These are phyloP conservation scores for Dicyrtomina minuta DNA, from an alignment of 2,888 invertebrate species.

Conservation along the genomic window DNA sequence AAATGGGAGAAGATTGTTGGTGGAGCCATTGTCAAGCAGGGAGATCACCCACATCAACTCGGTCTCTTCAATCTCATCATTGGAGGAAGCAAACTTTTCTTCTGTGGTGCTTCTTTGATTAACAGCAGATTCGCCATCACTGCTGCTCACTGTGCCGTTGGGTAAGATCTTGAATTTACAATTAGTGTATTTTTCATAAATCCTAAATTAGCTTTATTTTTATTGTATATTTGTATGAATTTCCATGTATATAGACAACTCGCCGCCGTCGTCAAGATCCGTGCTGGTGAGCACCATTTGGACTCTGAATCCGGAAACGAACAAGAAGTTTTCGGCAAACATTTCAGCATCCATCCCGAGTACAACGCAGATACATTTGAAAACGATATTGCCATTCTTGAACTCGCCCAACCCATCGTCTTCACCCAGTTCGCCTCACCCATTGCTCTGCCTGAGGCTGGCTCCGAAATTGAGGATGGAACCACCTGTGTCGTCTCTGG, in stretches of 20 bases:
- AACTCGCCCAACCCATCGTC: background rate
- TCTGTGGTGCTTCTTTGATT: conserved; percentile 17
- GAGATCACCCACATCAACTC: conserved; percentile 12
- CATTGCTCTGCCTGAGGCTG: background rate
- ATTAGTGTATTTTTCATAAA: no score
- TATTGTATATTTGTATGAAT: no score
- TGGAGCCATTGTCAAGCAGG: conserved; percentile 2
- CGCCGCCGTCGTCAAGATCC: background rate
- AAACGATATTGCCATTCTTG: conserved; percentile 17
- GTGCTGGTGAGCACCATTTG: conserved; percentile 8
- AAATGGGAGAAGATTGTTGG: conserved; percentile 13
- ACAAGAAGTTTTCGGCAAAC: background rate
- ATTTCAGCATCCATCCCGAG: background rate
- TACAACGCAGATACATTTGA: background rate
- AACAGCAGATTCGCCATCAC: background rate
- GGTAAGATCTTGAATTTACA: background rate
- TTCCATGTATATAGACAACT: no score
- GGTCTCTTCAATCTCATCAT: background rate
- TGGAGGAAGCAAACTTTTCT: background rate
- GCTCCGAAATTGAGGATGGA: background rate
- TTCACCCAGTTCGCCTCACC: conserved; percentile 6
- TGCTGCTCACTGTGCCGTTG: conserved; percentile 15
- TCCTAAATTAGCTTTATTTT: no score
- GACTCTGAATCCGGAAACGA: background rate
- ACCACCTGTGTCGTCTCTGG: conserved; percentile 14